phyloP scores from a whole-genome alignment of 2,797 vertebrate genomes.

The Spea hammondii region DNA sequence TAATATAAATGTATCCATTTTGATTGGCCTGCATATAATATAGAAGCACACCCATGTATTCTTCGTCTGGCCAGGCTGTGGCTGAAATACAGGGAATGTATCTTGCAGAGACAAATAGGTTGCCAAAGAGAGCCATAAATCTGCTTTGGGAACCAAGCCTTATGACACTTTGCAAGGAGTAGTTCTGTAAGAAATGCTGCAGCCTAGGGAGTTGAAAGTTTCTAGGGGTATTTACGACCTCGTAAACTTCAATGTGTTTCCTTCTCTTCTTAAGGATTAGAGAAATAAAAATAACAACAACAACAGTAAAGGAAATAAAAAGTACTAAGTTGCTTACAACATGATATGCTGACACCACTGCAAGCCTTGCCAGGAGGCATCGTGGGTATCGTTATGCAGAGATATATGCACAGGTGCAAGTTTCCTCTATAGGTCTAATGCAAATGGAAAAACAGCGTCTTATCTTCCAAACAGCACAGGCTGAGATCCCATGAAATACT shows the following conservation, averaged over 20 bases:
- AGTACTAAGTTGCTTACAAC: constrained; percentile 40
- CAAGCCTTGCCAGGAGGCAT: constrained; percentile 19
- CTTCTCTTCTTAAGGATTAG: constrained; percentile 47
- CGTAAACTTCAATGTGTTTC: constrained; percentile 48
- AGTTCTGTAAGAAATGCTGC: constrained; percentile 38
- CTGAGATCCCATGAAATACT: background rate
- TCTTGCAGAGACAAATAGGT: constrained; percentile 8
- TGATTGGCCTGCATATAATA: no score
- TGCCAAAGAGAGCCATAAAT: constrained; percentile 35
- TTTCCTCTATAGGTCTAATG: constrained; percentile 24
- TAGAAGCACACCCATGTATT: background rate
- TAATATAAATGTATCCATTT: no score
- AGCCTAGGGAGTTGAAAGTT: constrained; percentile 42
- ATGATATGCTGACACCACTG: constrained; percentile 31
- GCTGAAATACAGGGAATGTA: background rate
- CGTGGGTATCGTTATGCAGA: constrained; percentile 37
- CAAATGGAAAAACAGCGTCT: constrained; percentile 18
- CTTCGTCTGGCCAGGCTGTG: background rate
- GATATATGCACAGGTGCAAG: constrained; percentile 38
- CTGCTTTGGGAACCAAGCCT: constrained; percentile 7
- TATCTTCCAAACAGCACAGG: constrained; percentile 4
- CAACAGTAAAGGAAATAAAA: constrained; percentile 39
- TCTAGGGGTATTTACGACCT: constrained; percentile 44
- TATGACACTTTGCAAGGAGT: constrained; percentile 26
- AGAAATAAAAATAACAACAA: constrained; percentile 49